A percentile compares a stretch with the other conserved stretches of the same genome.
These are phyloP conservation scores for Diabrotica undecimpunctata DNA, from an alignment of 1,140 invertebrate species.

Conservation along the genomic window DNA sequence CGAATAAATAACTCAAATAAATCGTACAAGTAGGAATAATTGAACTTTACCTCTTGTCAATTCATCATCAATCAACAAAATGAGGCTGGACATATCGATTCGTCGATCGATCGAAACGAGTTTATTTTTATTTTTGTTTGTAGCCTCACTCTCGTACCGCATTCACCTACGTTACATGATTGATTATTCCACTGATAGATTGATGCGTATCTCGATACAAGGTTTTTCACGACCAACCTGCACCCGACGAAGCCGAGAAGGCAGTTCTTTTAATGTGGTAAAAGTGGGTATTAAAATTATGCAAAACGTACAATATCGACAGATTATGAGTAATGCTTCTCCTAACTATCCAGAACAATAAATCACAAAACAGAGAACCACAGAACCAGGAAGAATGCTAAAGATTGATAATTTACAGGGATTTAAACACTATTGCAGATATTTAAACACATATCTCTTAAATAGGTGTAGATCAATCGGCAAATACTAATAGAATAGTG, in stretches of 20 bases:
- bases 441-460: no score
- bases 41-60: slow-evolving; percentile 35
- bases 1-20: neutral
- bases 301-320: no score
- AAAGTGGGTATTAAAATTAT: no score
- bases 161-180: slow-evolving; percentile 13
- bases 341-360: no score
- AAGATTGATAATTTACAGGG: no score
- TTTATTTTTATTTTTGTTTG: slow-evolving; percentile 28
- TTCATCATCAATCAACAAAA: slow-evolving; percentile 40
- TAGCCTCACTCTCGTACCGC: slow-evolving; percentile 26
- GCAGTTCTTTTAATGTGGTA: no score
- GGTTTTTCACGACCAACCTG: neutral
- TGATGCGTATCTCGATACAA: slow-evolving; percentile 5
- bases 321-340: no score
- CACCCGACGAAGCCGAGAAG: neutral
- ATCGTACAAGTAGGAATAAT: slow-evolving; percentile 29
- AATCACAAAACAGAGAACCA: no score
- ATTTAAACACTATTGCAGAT: no score
- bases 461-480: no score
- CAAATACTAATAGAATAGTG: no score
- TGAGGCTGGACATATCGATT: slow-evolving; percentile 36
- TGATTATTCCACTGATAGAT: slow-evolving; percentile 15
- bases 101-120: slow-evolving; percentile 35
- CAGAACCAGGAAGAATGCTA: no score